Base-by-base conservation (phyloP, 2,113 vertebrate species). In the Pholis gunnellus region DNA sequence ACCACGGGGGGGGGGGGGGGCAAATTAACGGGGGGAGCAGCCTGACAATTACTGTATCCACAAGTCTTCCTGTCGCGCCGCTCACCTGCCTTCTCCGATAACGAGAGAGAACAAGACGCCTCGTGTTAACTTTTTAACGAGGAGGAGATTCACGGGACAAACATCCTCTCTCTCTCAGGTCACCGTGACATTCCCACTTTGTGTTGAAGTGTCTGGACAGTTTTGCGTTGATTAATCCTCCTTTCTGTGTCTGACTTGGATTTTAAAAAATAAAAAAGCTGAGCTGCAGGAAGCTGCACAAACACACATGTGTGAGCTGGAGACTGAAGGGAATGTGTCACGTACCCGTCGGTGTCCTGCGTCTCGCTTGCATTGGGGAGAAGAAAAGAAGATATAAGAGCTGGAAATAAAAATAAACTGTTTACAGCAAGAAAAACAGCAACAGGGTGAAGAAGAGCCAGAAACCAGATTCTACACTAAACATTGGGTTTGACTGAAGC, bases 291-390 rank as follows among this genome's bases (percentile, higher is more conserved):
- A 44, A 44, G 70, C 50, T 14, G 50, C 76, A 79, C 70, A 56
- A 20, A 78, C 57, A 87, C 48, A 79, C 65, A n/a, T 25, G 64
- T n/a, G 34, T 56, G 56, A 20, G 44, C 38, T 4, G 4, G 65
- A 52, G 9, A 22, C 69, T 61, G 75, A 56, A 40, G 60, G 67
- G 60, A 17, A 36, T 9, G 63, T 84, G 74, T 59, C 77, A 87
- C 89, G 97, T 96, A 99, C 97, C 97, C 95, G 72, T 96, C 95
- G 87, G 86, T 92, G 87, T 95, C 96, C 93, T 94, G 95, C 70
- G 93, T 96, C 93, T 96, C 95, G 87, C 97, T 98, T 93, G 94
- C 91, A 91, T 93, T 86, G 89, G 81, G 22, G 29, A 73, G 52
- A 86, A 82, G 88, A 85, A 81, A 75, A 85, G 60, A 71, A 75